Conservation (phyloP, 2,797 vertebrate genomes). For the Eulemur mongoz region DNA sequence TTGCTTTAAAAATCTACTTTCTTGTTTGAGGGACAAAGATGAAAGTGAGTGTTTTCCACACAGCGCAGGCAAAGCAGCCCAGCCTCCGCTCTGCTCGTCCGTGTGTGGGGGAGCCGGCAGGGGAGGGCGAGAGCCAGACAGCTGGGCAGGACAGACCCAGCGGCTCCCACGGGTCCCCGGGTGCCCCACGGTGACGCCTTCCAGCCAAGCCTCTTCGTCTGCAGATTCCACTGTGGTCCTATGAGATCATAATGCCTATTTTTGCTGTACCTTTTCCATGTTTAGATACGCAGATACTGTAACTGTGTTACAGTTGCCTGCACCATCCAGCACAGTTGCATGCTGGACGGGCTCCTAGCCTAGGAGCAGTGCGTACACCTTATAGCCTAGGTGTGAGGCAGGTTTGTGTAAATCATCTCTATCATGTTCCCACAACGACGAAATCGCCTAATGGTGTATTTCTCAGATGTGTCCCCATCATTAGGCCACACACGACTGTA, state of each 20-base stretch:
- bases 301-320: neutral
- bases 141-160: neutral
- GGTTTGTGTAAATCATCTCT: neutral
- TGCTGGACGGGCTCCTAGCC: neutral
- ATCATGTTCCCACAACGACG: neutral
- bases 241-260: neutral
- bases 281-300: neutral
- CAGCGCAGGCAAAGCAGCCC: rapidly evolving
- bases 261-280: neutral
- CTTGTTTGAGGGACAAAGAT: neutral
- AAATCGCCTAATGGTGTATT: neutral
- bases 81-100: neutral
- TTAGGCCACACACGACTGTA: neutral
- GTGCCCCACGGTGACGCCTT: rapidly evolving
- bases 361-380: neutral
- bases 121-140: neutral
- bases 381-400: neutral
- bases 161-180: neutral
- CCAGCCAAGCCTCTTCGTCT: rapidly evolving
- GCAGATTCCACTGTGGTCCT: neutral
- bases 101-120: rapidly evolving
- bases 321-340: rapidly evolving
- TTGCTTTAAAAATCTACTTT: neutral
- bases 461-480: neutral
- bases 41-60: neutral